phyloP scores from a whole-genome alignment of 2,797 vertebrate genomes.

The Gobio occitaniae region DNA sequence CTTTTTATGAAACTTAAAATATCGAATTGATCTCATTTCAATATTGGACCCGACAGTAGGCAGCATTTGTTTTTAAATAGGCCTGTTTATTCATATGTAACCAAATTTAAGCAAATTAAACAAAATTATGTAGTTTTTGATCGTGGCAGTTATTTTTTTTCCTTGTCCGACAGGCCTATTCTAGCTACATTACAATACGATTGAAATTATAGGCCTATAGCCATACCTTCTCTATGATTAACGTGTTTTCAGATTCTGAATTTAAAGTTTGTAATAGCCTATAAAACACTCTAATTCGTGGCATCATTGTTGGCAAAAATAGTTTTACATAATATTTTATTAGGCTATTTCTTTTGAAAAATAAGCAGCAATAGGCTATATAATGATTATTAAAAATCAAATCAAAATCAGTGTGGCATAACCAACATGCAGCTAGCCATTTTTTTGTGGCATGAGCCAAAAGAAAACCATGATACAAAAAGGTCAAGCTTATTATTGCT shows the following conservation, averaged over 20 bases:
- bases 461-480: neutral
- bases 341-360: neutral
- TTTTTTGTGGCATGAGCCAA: neutral
- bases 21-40: neutral
- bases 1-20: neutral
- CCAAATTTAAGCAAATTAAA: neutral
- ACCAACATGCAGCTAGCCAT: neutral
- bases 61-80: neutral
- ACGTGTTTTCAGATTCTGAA: neutral
- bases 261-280: neutral
- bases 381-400: neutral
- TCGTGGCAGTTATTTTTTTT: too few relatives aligned
- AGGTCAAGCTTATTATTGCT: neutral
- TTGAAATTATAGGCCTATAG: neutral
- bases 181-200: neutral
- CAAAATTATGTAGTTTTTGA: too few relatives aligned
- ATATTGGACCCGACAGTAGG: neutral
- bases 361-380: neutral
- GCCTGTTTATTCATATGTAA: too few relatives aligned
- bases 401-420: neutral
- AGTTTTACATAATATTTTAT: neutral
- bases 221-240: too few relatives aligned
- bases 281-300: neutral
- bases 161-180: neutral
- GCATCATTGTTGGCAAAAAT: neutral